These are phyloP conservation scores for Salarias fasciatus DNA, from an alignment of 2,797 vertebrate species.

Conservation along the genomic window DNA sequence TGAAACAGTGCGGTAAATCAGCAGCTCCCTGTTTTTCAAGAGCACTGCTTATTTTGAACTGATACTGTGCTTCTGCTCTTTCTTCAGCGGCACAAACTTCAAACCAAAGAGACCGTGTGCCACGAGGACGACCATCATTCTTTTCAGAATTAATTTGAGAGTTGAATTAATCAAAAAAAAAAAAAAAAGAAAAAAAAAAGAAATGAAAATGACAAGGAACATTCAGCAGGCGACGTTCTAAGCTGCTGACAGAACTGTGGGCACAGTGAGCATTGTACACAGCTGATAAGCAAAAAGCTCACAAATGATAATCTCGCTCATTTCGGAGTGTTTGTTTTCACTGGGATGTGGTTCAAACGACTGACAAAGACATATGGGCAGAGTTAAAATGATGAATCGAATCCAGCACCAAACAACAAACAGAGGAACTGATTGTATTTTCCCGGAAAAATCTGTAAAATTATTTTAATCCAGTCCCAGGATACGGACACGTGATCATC, in stretches of 20 bases:
- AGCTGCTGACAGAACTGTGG: neutral
- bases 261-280: neutral
- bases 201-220: no score
- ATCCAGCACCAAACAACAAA: neutral
- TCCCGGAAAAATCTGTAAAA: neutral
- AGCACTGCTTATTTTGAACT: neutral
- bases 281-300: neutral
- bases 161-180: no score
- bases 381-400: constrained; percentile 21
- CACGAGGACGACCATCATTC: constrained; percentile 6
- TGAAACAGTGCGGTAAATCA: constrained; percentile 16
- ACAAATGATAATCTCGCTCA: constrained; percentile 8
- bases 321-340: constrained; percentile 23
- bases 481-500: constrained; percentile 17
- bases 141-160: no score
- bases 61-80: constrained; percentile 16
- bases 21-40: constrained; percentile 15
- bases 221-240: neutral
- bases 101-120: constrained; percentile 29
- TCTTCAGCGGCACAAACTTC: constrained; percentile 3
- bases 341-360: constrained; percentile 12
- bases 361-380: constrained; percentile 10
- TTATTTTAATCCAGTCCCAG: neutral
- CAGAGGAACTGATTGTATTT: neutral
- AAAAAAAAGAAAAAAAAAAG: no score